Evolutionary conservation across 2,888 invertebrate species (phyloP).

Genomic region (Thera obeliscata): DNA sequence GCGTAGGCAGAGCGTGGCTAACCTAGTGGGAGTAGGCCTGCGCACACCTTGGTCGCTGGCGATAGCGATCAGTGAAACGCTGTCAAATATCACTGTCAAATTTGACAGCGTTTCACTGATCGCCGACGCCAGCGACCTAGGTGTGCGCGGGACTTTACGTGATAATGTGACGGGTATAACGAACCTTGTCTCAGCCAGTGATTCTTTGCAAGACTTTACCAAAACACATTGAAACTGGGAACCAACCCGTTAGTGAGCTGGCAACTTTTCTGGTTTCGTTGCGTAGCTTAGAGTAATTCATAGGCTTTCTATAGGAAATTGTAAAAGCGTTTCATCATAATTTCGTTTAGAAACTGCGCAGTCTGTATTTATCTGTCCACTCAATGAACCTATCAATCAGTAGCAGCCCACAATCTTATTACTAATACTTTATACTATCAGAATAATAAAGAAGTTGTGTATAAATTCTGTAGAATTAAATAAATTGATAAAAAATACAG

Average conservation of each 20-base stretch:
- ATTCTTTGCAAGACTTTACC: background rate
- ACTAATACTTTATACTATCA: background rate
- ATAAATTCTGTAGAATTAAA: conserved; percentile 21
- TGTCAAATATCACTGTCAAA: too few relatives aligned
- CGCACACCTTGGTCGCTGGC: too few relatives aligned
- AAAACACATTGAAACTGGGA: too few relatives aligned
- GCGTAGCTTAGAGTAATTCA: too few relatives aligned
- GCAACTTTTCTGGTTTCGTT: too few relatives aligned
- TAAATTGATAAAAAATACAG: conserved; percentile 35
- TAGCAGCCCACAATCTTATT: conserved; percentile 8
- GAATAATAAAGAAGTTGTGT: conserved; percentile 9
- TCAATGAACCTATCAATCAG: conserved; percentile 1
- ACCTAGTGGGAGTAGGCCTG: background rate
- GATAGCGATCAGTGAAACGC: too few relatives aligned
- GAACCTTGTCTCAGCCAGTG: conserved; percentile 5
- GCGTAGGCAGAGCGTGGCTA: conserved; percentile 20
- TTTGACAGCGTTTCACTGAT: too few relatives aligned
- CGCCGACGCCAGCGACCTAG: too few relatives aligned
- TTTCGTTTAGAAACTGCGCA: background rate
- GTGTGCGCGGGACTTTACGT: background rate
- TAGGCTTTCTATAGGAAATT: too few relatives aligned
- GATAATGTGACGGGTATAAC: conserved; percentile 13
- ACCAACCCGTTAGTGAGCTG: too few relatives aligned
- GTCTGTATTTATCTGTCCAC: conserved; percentile 2
- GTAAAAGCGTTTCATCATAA: background rate